Conservation (phyloP, 2,113 vertebrate species). For the Piliocolobus tephrosceles region DNA sequence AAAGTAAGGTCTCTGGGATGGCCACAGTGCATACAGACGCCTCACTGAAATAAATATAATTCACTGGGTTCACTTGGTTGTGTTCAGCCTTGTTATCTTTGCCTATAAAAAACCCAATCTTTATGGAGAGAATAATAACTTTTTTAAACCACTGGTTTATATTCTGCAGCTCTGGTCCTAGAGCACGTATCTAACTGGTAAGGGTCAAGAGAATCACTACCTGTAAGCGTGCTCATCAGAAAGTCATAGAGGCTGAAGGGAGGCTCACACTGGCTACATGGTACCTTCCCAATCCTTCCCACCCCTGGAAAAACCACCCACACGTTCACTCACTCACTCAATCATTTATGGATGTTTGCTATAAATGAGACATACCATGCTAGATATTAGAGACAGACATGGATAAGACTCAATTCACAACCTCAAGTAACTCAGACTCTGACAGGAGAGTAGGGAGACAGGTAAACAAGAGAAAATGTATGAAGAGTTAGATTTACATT, state of each 20-base stretch:
- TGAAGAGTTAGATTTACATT: background rate
- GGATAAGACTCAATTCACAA: background rate
- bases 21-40: fast-evolving
- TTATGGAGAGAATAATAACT: background rate
- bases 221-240: background rate
- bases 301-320: background rate
- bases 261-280: background rate
- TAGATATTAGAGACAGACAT: background rate
- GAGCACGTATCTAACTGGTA: background rate
- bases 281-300: background rate
- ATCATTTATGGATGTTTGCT: background rate
- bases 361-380: background rate
- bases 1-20: background rate
- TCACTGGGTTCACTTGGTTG: background rate
- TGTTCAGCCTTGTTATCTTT: background rate
- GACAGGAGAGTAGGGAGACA: background rate
- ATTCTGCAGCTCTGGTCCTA: background rate
- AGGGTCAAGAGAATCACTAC: background rate
- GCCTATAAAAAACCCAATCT: background rate
- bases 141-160: background rate
- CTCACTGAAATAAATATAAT: background rate
- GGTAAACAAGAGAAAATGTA: background rate
- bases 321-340: background rate
- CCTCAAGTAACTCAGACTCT: background rate
- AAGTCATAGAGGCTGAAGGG: background rate